Conservation (phyloP, 2,888 invertebrate species). For the Coecobrya sp. region DNA sequence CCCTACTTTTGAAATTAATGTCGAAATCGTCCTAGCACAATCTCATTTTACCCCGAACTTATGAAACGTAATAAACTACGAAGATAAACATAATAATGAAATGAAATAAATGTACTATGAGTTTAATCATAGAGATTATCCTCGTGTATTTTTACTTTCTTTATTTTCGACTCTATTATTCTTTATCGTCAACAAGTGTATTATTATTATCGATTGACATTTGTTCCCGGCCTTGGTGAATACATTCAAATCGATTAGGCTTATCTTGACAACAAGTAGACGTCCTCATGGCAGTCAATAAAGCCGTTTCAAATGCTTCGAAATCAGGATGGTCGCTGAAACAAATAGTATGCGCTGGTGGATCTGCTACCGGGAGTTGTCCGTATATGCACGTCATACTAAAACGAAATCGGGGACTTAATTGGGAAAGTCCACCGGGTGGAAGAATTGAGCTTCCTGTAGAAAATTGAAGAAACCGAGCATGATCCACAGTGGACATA, state of each 20-base stretch:
- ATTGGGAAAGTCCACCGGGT: slow-evolving; percentile 88
- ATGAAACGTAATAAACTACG: background rate
- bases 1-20: background rate
- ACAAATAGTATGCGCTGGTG: slow-evolving; percentile 88
- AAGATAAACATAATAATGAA: no score
- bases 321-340: slow-evolving; percentile 88
- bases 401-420: slow-evolving; percentile 88
- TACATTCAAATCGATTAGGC: slow-evolving; percentile 7
- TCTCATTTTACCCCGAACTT: no score
- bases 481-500: slow-evolving; percentile 88
- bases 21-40: background rate
- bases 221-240: slow-evolving; percentile 2
- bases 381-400: slow-evolving; percentile 88
- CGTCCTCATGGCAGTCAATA: slow-evolving; percentile 88
- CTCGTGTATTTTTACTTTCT: background rate
- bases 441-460: slow-evolving; percentile 89
- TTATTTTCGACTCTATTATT: background rate
- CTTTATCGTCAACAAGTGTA: background rate
- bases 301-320: slow-evolving; percentile 88
- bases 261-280: slow-evolving; percentile 88
- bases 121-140: background rate
- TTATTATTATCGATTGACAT: background rate
- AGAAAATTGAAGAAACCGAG: slow-evolving; percentile 88
- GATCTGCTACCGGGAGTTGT: slow-evolving; percentile 88
- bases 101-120: no score